phyloP scores from a whole-genome alignment of 2,113 vertebrate genomes.

The Myodes glareolus region DNA sequence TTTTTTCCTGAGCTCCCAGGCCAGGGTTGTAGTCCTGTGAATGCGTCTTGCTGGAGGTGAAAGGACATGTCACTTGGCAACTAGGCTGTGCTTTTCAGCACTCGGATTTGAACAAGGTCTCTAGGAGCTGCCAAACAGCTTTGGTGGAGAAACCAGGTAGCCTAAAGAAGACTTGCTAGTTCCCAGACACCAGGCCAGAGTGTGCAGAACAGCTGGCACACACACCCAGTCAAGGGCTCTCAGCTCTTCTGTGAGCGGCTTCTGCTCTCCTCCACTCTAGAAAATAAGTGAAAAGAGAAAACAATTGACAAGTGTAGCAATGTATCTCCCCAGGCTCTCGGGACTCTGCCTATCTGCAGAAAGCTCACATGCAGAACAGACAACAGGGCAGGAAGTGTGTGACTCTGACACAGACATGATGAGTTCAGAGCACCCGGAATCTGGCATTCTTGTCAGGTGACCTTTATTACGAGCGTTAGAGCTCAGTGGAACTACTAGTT shows the following conservation, averaged over 20 bases:
- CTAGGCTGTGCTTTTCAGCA: conserved; percentile 49
- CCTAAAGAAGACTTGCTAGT: neutral
- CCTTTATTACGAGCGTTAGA: conserved; percentile 63
- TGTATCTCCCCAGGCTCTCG: neutral
- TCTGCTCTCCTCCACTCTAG: conserved; percentile 66
- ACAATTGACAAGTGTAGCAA: conserved; percentile 51
- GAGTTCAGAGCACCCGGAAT: conserved; percentile 64
- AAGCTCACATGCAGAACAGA: conserved; percentile 71
- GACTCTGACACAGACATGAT: neutral
- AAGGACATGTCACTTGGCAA: conserved; percentile 37
- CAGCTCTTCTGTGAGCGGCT: conserved; percentile 54
- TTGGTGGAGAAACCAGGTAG: conserved; percentile 40
- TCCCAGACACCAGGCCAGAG: conserved; percentile 40
- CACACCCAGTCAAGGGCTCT: neutral
- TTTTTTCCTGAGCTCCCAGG: conserved; percentile 78
- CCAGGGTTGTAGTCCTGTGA: conserved; percentile 51
- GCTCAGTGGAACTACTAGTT: conserved; percentile 42
- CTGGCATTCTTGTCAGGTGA: conserved; percentile 45
- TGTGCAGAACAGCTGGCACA: conserved; percentile 12
- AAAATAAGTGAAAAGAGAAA: conserved; percentile 43
- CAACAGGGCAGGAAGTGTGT: conserved; percentile 19
- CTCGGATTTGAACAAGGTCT: conserved; percentile 38
- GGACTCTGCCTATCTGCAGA: conserved; percentile 40
- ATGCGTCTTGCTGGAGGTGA: conserved; percentile 54
- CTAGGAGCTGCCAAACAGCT: conserved; percentile 43